Evolutionary conservation across 1,140 invertebrate species (phyloP).

Genomic region (Lerema accius): DNA sequence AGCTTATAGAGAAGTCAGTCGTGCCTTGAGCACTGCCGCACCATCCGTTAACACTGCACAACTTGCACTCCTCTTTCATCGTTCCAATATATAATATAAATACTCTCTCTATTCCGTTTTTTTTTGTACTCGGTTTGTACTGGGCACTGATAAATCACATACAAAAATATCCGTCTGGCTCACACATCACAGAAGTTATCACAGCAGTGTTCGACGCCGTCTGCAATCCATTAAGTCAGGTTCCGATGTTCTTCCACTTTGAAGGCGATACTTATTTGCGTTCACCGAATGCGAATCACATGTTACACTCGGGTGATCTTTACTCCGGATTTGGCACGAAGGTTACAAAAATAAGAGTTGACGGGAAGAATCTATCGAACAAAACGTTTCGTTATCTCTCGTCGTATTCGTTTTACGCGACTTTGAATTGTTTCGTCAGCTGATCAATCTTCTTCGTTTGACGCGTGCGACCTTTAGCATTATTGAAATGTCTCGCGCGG

Average conservation of each 20-base stretch:
- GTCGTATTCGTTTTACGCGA: slow-evolving; percentile 21
- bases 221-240: slow-evolving; percentile 48
- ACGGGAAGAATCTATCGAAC: slow-evolving; percentile 17
- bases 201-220: slow-evolving; percentile 72
- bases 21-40: slow-evolving; percentile 53
- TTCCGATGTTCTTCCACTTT: slow-evolving; percentile 40
- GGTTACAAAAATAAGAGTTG: slow-evolving; percentile 22
- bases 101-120: slow-evolving; percentile 72
- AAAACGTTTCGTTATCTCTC: slow-evolving; percentile 17
- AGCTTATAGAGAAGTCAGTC: slow-evolving; percentile 79
- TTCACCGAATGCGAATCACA: slow-evolving; percentile 39
- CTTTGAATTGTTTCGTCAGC: slow-evolving; percentile 30
- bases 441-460: slow-evolving; percentile 37
- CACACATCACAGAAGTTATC: slow-evolving; percentile 79
- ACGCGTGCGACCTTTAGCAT: slow-evolving; percentile 50
- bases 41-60: slow-evolving; percentile 75
- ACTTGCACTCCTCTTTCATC: slow-evolving; percentile 81
- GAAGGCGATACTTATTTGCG: slow-evolving; percentile 39
- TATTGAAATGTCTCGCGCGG: slow-evolving; percentile 53
- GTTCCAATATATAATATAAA: slow-evolving; percentile 70
- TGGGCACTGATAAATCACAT: slow-evolving; percentile 81
- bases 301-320: slow-evolving; percentile 33
- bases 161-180: slow-evolving; percentile 78
- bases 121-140: slow-evolving; percentile 83
- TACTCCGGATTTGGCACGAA: slow-evolving; percentile 28